A percentile compares a stretch with the other conserved stretches of the same genome.
phyloP scores from a whole-genome alignment of 2,888 invertebrate species.

The Scaptomyza caliginosa region DNA sequence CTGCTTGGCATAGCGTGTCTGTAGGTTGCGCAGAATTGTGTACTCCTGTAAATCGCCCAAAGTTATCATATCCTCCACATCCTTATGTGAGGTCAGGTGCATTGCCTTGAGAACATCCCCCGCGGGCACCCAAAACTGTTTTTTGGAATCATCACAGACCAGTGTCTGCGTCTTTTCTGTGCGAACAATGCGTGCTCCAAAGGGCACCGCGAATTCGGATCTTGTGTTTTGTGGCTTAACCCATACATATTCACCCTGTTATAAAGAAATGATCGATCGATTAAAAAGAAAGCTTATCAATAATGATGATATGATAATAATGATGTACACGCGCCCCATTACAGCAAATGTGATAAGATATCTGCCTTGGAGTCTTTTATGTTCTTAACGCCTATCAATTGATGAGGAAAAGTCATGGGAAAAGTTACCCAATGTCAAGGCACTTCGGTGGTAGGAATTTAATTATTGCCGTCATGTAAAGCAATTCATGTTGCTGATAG shows the following conservation, averaged over 20 bases:
- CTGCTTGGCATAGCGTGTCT: constrained; percentile 93
- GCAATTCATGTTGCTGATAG: constrained; percentile 12
- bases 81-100: constrained; percentile 91
- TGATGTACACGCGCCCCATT: constrained; percentile 40
- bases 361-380: background rate
- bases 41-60: constrained; percentile 97
- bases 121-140: constrained; percentile 87
- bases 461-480: constrained; percentile 28
- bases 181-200: constrained; percentile 92
- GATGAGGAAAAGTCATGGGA: background rate
- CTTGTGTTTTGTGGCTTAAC: constrained; percentile 89
- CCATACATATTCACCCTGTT: constrained; percentile 95
- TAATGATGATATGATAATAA: constrained; percentile 23
- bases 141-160: constrained; percentile 93
- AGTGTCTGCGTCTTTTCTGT: constrained; percentile 90
- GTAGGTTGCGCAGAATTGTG: constrained; percentile 95
- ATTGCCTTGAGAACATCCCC: constrained; percentile 88
- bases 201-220: constrained; percentile 91
- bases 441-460: constrained; percentile 9
- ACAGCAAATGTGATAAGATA: constrained; percentile 38
- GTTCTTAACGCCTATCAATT: background rate
- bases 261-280: constrained; percentile 28
- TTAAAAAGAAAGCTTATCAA: constrained; percentile 24
- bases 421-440: constrained; percentile 29
- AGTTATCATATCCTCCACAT: constrained; percentile 98